Percentiles rank a stretch among this genome's conserved stretches.
These are phyloP conservation scores for Ammodytes marinus DNA, from an alignment of 2,113 vertebrate genomes.

Conservation along the genomic window DNA sequence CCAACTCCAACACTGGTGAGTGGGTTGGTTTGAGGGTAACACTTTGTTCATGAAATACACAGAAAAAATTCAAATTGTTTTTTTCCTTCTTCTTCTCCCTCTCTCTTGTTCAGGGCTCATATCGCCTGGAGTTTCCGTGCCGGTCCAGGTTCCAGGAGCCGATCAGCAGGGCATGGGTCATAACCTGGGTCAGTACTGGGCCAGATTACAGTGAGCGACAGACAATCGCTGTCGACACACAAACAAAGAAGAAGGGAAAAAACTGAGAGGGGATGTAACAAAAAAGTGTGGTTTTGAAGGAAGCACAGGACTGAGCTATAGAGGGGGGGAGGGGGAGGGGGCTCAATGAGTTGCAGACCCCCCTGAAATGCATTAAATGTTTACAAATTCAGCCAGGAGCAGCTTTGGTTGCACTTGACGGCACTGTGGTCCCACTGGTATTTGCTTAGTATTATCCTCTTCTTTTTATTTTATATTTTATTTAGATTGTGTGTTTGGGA, in stretches of 20 bases:
- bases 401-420: constrained; percentile 76
- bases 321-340: constrained; percentile 16
- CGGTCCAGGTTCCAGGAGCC: constrained; percentile 86
- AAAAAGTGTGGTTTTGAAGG: constrained; percentile 54
- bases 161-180: constrained; percentile 84
- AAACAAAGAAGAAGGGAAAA: constrained; percentile 4
- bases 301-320: constrained; percentile 58
- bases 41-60: too few species aligned
- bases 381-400: constrained; percentile 79
- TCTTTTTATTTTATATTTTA: background rate
- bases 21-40: background rate
- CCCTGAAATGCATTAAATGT: constrained; percentile 77
- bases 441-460: constrained; percentile 58
- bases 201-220: constrained; percentile 84
- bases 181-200: constrained; percentile 88
- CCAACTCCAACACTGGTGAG: constrained; percentile 84
- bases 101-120: constrained; percentile 78
- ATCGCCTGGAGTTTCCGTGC: constrained; percentile 86
- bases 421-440: constrained; percentile 61
- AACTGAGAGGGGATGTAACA: constrained; percentile 35
- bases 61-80: background rate
- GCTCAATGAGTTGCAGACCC: constrained; percentile 54
- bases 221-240: constrained; percentile 30
- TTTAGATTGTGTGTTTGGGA: constrained; percentile 15
- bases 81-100: background rate